These are phyloP conservation scores for Machimus atricapillus DNA, from an alignment of 2,888 invertebrate genomes.

Conservation along the genomic window DNA sequence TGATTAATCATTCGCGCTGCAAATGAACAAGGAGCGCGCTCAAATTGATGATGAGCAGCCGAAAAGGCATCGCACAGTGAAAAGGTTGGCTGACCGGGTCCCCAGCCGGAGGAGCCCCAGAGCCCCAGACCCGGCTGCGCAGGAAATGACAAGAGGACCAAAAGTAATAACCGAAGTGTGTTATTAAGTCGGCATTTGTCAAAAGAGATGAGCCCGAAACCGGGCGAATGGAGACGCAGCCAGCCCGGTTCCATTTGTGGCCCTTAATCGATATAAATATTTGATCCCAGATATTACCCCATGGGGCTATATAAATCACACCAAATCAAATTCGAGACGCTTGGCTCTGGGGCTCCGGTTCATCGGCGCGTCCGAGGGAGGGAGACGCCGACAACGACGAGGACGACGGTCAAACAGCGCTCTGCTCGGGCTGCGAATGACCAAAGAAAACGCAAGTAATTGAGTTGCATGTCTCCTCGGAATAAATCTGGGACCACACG, in stretches of 20 bases:
- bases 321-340: slow-evolving; percentile 43
- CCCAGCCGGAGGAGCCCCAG: background rate
- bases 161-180: slow-evolving; percentile 38
- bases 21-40: slow-evolving; percentile 24
- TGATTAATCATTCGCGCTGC: slow-evolving; percentile 33
- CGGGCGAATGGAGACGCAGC: slow-evolving; percentile 29
- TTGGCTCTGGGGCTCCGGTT: background rate
- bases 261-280: slow-evolving; percentile 44
- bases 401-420: background rate
- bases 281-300: slow-evolving; percentile 42
- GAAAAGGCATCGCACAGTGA: slow-evolving; percentile 1
- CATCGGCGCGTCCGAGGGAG: background rate
- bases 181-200: slow-evolving; percentile 43
- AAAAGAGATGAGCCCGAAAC: slow-evolving; percentile 34
- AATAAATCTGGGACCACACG: slow-evolving; percentile 39
- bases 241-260: slow-evolving; percentile 28
- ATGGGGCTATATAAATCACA: slow-evolving; percentile 44
- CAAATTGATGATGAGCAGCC: slow-evolving; percentile 37
- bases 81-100: background rate
- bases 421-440: background rate
- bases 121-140: background rate
- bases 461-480: slow-evolving; percentile 41
- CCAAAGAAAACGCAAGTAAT: slow-evolving; percentile 31
- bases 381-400: background rate
- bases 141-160: slow-evolving; percentile 39